Evolutionary conservation across 2,888 invertebrate genomes (phyloP).

Genomic region (Cyrtodaria siliqua): DNA sequence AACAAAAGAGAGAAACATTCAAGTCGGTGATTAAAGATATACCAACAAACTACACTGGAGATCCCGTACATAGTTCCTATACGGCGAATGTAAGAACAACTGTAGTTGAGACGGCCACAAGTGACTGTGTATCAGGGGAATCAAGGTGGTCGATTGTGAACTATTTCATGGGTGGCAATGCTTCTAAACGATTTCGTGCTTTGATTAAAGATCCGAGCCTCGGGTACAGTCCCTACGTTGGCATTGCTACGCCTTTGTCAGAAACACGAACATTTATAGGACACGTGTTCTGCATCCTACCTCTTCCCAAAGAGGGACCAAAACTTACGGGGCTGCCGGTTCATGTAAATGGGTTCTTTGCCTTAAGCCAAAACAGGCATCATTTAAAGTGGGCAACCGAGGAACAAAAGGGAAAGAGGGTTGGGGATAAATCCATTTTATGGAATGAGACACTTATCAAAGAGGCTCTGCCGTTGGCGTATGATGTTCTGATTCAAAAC

Average conservation of each 20-base stretch:
- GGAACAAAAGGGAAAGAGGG: conserved; percentile 51
- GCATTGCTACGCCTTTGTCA: conserved; percentile 33
- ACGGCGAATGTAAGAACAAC: conserved; percentile 3
- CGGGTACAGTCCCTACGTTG: conserved; percentile 46
- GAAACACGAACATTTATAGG: conserved; percentile 38
- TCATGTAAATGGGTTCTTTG: conserved; percentile 84
- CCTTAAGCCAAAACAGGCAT: conserved; percentile 80
- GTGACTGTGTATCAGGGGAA: not conserved
- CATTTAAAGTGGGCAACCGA: conserved; percentile 82
- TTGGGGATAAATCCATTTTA: conserved; percentile 65
- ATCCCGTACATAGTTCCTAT: conserved; percentile 1
- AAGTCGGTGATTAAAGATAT: not conserved
- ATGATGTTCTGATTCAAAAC: conserved; percentile 28
- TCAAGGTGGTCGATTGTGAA: conserved; percentile 31
- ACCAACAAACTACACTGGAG: not conserved
- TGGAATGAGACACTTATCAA: conserved; percentile 79
- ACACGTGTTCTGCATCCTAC: conserved; percentile 80
- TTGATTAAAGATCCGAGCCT: conserved; percentile 25
- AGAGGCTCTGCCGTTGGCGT: conserved; percentile 74
- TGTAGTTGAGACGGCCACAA: not conserved
- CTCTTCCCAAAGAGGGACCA: conserved; percentile 75
- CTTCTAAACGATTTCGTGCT: conserved; percentile 21
- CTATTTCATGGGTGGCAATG: conserved; percentile 41
- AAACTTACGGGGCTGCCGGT: conserved; percentile 80
- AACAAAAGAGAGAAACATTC: conserved; percentile 6